Percentiles rank a stretch among this genome's conserved stretches.
These are phyloP conservation scores for Penaeus vannamei DNA, from an alignment of 1,140 invertebrate genomes.

Conservation along the genomic window DNA sequence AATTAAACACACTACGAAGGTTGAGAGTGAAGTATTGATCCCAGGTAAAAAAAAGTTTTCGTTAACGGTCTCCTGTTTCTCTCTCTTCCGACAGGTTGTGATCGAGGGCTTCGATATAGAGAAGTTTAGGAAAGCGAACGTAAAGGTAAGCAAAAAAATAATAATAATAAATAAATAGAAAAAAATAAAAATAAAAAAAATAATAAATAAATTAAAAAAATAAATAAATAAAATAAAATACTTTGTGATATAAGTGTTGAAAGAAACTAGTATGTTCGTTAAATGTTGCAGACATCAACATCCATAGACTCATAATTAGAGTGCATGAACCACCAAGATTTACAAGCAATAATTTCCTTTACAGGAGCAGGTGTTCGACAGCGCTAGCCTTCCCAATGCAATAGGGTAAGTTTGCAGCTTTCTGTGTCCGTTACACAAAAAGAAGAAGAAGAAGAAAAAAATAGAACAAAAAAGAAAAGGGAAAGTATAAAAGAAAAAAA, in stretches of 20 bases:
- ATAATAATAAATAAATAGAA: neutral
- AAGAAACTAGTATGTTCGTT: too few relatives aligned
- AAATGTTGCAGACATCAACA: too few relatives aligned
- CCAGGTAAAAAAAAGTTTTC: neutral
- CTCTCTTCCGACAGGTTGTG: slow-evolving; percentile 42
- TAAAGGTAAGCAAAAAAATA: slow-evolving; percentile 27
- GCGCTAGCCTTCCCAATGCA: slow-evolving; percentile 43
- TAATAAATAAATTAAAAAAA: neutral
- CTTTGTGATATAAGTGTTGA: too few relatives aligned
- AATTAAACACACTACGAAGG: too few relatives aligned
- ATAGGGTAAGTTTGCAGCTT: slow-evolving; percentile 32
- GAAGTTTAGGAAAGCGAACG: slow-evolving; percentile 59
- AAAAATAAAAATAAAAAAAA: neutral
- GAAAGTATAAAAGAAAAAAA: too few relatives aligned
- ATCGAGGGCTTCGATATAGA: slow-evolving; percentile 60
- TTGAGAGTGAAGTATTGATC: too few relatives aligned
- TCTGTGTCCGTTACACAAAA: neutral
- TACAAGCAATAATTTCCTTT: neutral
- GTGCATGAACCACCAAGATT: too few relatives aligned
- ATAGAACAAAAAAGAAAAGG: too few relatives aligned
- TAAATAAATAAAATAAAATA: neutral
- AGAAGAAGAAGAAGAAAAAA: too few relatives aligned
- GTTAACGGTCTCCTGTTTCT: neutral
- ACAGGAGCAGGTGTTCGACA: slow-evolving; percentile 46
- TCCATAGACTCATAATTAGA: too few relatives aligned